Conservation (phyloP, 2,888 invertebrate genomes). For the Palloptera scutellata region DNA sequence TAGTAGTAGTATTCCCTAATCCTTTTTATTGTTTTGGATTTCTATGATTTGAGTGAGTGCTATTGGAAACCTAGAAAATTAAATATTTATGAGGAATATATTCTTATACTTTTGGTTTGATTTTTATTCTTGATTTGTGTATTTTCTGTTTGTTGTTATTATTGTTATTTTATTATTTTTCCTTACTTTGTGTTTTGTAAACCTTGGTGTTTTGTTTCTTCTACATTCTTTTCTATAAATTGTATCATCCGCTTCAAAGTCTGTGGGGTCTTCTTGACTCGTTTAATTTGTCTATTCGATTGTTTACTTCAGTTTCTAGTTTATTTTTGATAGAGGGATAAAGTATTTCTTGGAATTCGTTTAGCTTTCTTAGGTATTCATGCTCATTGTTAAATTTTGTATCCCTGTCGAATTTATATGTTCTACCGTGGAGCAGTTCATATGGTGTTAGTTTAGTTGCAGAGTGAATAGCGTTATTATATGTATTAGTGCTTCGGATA, state of each 20-base stretch:
- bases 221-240: slow-evolving; percentile 23
- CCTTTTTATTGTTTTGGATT: slow-evolving; percentile 3
- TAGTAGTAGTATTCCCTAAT: neutral
- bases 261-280: slow-evolving; percentile 4
- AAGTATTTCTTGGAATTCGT: slow-evolving; percentile 26
- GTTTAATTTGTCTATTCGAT: too few relatives aligned
- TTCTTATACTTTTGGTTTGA: neutral
- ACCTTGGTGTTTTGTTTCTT: slow-evolving; percentile 26
- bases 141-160: slow-evolving; percentile 8
- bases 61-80: neutral
- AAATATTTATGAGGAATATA: too few relatives aligned
- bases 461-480: slow-evolving; percentile 24
- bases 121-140: slow-evolving; percentile 4
- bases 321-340: too few relatives aligned
- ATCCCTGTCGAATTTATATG: slow-evolving; percentile 11
- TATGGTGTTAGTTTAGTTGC: slow-evolving; percentile 17
- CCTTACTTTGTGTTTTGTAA: slow-evolving; percentile 18
- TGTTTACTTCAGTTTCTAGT: too few relatives aligned
- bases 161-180: slow-evolving; percentile 20
- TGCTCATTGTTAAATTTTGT: too few relatives aligned
- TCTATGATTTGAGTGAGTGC: slow-evolving; percentile 2
- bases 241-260: slow-evolving; percentile 8
- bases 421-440: slow-evolving; percentile 19
- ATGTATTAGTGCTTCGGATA: slow-evolving; percentile 21
- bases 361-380: too few relatives aligned